Base-by-base conservation (phyloP, 2,888 invertebrate species). In the Agrotis ipsilon region DNA sequence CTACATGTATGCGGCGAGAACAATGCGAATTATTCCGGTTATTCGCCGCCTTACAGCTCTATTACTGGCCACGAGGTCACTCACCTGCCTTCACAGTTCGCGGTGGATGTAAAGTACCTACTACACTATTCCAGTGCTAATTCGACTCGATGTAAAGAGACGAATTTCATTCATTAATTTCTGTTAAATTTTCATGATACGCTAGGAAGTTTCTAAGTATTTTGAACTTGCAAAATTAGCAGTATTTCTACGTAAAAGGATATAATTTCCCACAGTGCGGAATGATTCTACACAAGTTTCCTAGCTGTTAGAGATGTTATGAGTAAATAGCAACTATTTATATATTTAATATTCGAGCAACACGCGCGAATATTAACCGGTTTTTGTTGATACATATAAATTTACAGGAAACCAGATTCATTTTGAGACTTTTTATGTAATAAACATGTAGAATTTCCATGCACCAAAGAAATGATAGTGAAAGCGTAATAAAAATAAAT, bases 21-120 rank as follows among this genome's bases (percentile, higher is more conserved):
- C 84, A 68, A 78, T 82, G 82, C 60, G 67, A 81, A 72, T 69
- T 54, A 75, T 81, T 68, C 69, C 70, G 27, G 64, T 77, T 83
- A 67, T 70, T 72, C 55, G 67, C 48, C 21, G 64, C 63, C 65
- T 77, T 68, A 81, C 68, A 69, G 68, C 78, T 83, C 72, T 67
- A 77, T 81, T 78, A 64, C 49, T 62, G 46, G 60, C 49, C 11
- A 46, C 43, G 60, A 61, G 80, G 80, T 82, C 66, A 68, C 27
- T 70, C 59, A 66, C 83, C 71, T 75, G 48, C 61, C 45, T 57
- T 52, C 49, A 51, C 54, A 27, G 61, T 27, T 48, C 39, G 39
- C 39, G 64, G 78, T 48, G 68, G 46, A 72, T 62, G 64, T 57
- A 11, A 52, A 63, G 43, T 59, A 58, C 60, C 54, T 9, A 19